Evolutionary conservation across 2,797 vertebrate genomes (phyloP), one percentile per base, ranked within the genome.

Genomic region (Novumbra hubbsi): DNA sequence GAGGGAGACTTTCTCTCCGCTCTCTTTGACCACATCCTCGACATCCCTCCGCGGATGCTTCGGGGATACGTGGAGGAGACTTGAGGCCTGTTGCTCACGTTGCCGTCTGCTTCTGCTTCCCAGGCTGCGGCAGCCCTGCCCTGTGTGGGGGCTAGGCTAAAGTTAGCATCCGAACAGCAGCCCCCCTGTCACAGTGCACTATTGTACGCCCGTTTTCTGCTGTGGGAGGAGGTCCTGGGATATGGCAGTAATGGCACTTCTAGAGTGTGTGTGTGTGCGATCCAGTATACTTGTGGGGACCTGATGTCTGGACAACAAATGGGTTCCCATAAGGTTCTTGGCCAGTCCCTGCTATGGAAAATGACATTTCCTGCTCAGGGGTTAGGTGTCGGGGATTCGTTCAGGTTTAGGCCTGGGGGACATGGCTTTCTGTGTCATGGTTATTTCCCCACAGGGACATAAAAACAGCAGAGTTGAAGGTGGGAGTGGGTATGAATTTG

Each of bases 241-340:
- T 78, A 76, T 71, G 76, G 74, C 82, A 83, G 84, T 84, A 82
- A 88, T 73, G 77, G 88, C 87, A 89, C 89, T 91, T 91, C 87
- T 90, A 87, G 80, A 81, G 80, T 83, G 83, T 87, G 76, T 60
- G 41, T 45, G 41, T 14, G 12, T 11, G 9, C 5, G 41, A 45
- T 45, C 41, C 41, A 45, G 41, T 45, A 12, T 11, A 45, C 12
- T 45, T 45, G 41, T 45, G 41, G 41, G 41, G 41, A 45, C 41
- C 41, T 12, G 41, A 45, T 45, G 41, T 45, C 41, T 12, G 2
- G 9, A 45, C 12, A 45, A 45, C 9, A 45, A 14, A 14, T 45
- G 9, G 41, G 41, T 45, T 14, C 8, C 4, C 41, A 45, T 45
- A 45, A 45, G 41, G 41, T 11, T 45, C 14, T 14, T 14, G 41